These are phyloP conservation scores for Melanotaenia parkinsoni DNA, from an alignment of 2,797 vertebrate genomes.

Conservation along the genomic window DNA sequence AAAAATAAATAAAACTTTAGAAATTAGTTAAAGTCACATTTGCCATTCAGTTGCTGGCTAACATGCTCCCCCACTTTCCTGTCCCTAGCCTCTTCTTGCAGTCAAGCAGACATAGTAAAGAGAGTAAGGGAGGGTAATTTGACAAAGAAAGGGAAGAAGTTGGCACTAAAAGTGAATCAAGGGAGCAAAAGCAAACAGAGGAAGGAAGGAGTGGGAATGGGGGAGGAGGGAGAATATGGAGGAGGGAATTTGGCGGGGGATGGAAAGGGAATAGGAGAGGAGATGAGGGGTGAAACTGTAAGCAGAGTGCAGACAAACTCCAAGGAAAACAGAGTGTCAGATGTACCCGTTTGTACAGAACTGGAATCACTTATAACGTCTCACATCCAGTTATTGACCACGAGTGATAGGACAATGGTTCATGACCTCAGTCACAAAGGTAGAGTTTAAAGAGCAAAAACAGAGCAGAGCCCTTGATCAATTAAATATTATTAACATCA, in stretches of 20 bases:
- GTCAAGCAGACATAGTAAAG: slow-evolving; percentile 57
- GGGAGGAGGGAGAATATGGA: slow-evolving; percentile 65
- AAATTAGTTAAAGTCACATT: slow-evolving; percentile 29
- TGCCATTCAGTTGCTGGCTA: slow-evolving; percentile 43
- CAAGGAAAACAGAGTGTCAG: slow-evolving; percentile 76
- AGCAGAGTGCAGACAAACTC: slow-evolving; percentile 55
- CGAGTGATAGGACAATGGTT: slow-evolving; percentile 47
- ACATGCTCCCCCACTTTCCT: slow-evolving; percentile 26
- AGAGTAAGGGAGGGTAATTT: slow-evolving; percentile 61
- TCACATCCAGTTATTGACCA: slow-evolving; percentile 51
- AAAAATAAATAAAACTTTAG: slow-evolving; percentile 14
- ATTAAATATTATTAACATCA: slow-evolving; percentile 17
- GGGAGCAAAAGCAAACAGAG: slow-evolving; percentile 81
- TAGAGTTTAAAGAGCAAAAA: slow-evolving; percentile 27
- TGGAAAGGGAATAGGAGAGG: slow-evolving; percentile 49
- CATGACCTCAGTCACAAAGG: slow-evolving; percentile 23
- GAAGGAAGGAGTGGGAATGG: slow-evolving; percentile 79
- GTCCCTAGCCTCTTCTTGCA: slow-evolving; percentile 47
- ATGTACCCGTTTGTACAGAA: slow-evolving; percentile 64
- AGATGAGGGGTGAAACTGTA: slow-evolving; percentile 52
- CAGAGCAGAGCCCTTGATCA: slow-evolving; percentile 20
- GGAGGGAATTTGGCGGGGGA: slow-evolving; percentile 65
- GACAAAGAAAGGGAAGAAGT: slow-evolving; percentile 72
- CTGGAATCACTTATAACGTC: slow-evolving; percentile 40
- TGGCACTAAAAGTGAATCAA: slow-evolving; percentile 77